A percentile compares a stretch with the other conserved stretches of the same genome.
Evolutionary conservation across 2,797 vertebrate species (phyloP).

Genomic region (Sebastes umbrosus): DNA sequence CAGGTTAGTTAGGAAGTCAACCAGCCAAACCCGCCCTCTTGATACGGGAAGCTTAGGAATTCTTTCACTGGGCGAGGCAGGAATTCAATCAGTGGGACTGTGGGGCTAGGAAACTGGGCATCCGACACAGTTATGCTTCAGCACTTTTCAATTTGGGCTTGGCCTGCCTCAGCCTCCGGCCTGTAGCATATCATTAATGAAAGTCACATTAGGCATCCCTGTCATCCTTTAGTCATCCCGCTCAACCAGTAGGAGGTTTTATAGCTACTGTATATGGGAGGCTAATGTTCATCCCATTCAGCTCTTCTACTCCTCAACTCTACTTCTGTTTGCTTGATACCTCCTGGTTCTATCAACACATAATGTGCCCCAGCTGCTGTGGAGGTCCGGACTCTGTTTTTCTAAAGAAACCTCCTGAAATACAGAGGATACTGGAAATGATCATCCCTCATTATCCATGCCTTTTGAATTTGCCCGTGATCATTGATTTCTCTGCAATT

Average conservation of each 20-base stretch:
- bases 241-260: slow-evolving; percentile 54
- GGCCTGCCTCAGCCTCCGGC: slow-evolving; percentile 68
- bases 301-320: slow-evolving; percentile 2
- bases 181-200: slow-evolving; percentile 75
- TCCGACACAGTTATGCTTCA: slow-evolving; percentile 80
- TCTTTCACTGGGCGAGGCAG: slow-evolving; percentile 69
- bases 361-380: slow-evolving; percentile 1
- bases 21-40: slow-evolving; percentile 22
- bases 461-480: slow-evolving; percentile 1
- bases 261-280: slow-evolving; percentile 32
- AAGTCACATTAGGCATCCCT: slow-evolving; percentile 76
- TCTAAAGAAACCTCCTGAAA: neutral
- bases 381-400: neutral
- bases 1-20: slow-evolving; percentile 51
- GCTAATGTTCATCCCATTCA: slow-evolving; percentile 35
- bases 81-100: slow-evolving; percentile 76
- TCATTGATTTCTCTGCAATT: slow-evolving; percentile 35
- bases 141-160: slow-evolving; percentile 81
- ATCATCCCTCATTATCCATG: neutral
- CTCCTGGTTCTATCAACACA: neutral
- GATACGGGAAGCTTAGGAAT: slow-evolving; percentile 59
- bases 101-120: slow-evolving; percentile 71
- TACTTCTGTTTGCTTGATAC: neutral
- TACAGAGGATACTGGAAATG: slow-evolving; percentile 11
- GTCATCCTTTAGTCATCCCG: slow-evolving; percentile 51